Conservation (phyloP, 2,797 vertebrate species). For the Sciurus vulgaris region DNA sequence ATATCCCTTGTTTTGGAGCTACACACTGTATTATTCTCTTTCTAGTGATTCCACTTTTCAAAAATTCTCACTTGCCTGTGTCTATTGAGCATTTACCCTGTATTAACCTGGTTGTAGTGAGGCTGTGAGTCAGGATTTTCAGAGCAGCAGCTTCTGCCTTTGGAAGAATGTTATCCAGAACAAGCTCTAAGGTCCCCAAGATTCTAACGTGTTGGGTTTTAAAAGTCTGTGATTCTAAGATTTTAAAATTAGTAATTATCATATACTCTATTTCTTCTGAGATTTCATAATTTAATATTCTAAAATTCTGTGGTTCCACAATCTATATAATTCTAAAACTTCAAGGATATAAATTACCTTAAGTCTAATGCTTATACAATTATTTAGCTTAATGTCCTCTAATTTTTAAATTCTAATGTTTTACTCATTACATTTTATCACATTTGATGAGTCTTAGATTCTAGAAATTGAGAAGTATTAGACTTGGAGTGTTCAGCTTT, state of each 20-base stretch:
- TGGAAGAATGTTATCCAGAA: too few relatives aligned
- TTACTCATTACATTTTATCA: not conserved
- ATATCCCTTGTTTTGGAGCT: not conserved
- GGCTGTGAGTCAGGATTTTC: fast-evolving
- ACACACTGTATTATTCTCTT: not conserved
- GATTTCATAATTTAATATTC: not conserved
- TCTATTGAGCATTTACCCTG: not conserved
- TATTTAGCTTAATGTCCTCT: not conserved
- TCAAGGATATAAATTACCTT: not conserved
- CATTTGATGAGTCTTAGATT: not conserved
- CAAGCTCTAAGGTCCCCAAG: not conserved
- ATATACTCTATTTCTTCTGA: not conserved
- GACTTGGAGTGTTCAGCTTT: not conserved
- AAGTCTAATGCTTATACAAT: not conserved
- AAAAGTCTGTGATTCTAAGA: not conserved
- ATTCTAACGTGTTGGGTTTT: not conserved
- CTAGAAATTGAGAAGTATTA: not conserved
- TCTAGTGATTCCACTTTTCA: not conserved
- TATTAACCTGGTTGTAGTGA: not conserved
- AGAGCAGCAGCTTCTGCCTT: not conserved
- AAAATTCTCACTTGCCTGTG: not conserved
- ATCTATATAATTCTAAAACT: not conserved
- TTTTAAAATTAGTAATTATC: conserved; percentile 36
- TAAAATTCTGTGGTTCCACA: not conserved
- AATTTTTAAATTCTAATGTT: not conserved